Evolutionary conservation across 2,113 vertebrate genomes (phyloP), one percentile per base, ranked within the genome.

Genomic region (Dipodomys merriami): DNA sequence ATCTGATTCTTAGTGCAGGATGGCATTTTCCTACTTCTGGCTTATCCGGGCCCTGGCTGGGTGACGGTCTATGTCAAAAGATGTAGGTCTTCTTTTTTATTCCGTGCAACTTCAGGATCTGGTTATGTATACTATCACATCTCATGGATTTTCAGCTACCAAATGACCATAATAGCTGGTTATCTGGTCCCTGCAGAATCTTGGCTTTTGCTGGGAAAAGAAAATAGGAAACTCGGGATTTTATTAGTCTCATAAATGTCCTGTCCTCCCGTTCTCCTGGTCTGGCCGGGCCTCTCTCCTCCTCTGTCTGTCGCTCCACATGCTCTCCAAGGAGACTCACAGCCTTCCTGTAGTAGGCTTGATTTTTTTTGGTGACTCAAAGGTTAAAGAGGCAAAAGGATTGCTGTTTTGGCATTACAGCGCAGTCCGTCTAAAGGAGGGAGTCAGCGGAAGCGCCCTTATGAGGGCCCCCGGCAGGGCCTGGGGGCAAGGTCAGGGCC

Each of bases 1-100:
- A 95, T 84, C 90, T 94, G 95, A 84, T 25, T 93, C 96, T 95
- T 62, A 39, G 93, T 86, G 94, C 88, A 72, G 81, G 94, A 86
- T 62, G 97, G 94, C 86, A 86, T 95, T 95, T 90, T 79, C 93
- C 92, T 88, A 57, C 91, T 94, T 95, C 0, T 67, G 93, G 74
- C 93, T 83, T 91, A 92, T 23, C 90, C 83, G 67, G 90, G 93
- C 91, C 81, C 96, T 95, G 95, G 93, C 86, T 53, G 80, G 91
- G 93, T 87, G 96, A 96, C 64, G 94, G 93, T 85, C 95, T 93
- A 67, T 88, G 92, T 78, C 49, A 13, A 71, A 87, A 86, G 90
- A 88, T 19, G 81, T 16, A 71, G 80, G 86, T 84, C 93, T 92
- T 94, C 93, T 76, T 62, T 57, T 82, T 92, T 83, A 82, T 88